Evolutionary conservation across 2,888 invertebrate species (phyloP), one percentile per base, ranked within the genome.

Genomic region (Seira musarum): DNA sequence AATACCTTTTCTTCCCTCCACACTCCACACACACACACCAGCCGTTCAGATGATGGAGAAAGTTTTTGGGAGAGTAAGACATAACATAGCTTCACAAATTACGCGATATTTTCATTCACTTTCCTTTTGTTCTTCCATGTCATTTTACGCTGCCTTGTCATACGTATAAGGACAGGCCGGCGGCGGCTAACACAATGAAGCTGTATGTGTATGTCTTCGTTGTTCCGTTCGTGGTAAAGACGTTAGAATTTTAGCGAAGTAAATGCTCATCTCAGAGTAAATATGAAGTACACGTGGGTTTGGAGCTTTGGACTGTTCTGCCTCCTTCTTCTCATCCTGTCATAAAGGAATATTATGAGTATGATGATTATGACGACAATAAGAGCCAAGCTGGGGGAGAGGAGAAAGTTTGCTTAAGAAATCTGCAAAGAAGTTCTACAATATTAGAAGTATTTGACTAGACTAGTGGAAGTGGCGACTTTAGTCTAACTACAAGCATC

Each of bases 251-350:
- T n/a, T n/a, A n/a, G n/a, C n/a, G n/a, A n/a, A n/a, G n/a, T n/a
- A n/a, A n/a, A n/a, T n/a, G n/a, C n/a, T n/a, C n/a, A n/a, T n/a
- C n/a, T n/a, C n/a, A n/a, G n/a, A n/a, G n/a, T n/a, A 61, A 70
- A 70, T 69, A 70, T 70, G 40, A 70, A 70, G 17, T 70, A 35
- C 70, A 70, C 70, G 35, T 70, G 60, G 70, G 61, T 61, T 70
- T n/a, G n/a, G n/a, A n/a, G n/a, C n/a, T n/a, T n/a, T n/a, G n/a
- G n/a, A n/a, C n/a, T n/a, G n/a, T n/a, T n/a, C n/a, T n/a, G n/a
- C n/a, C n/a, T n/a, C n/a, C n/a, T n/a, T n/a, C n/a, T n/a, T n/a
- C n/a, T n/a, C 22, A 1, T 10, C 63, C 21, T 70, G 35, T 40
- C 35, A 21, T 57, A 25, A 46, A 57, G 24, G 30, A 68, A 68